Percentiles rank a stretch among this genome's conserved stretches.
These are phyloP conservation scores for Onthophagus sagittarius DNA, from an alignment of 2,888 invertebrate species.

Conservation along the genomic window DNA sequence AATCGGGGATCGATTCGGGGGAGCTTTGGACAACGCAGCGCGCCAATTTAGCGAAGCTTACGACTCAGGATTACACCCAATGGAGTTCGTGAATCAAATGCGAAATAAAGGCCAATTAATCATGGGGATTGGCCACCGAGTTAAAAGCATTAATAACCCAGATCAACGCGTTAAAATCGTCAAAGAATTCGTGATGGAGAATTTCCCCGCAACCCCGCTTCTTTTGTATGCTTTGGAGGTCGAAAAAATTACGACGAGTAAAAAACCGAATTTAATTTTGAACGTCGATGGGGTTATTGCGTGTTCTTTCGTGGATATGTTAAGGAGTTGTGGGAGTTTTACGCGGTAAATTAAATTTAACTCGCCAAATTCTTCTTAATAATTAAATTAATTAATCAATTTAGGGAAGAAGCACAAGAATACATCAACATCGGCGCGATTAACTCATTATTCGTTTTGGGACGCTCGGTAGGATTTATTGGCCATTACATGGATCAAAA, in stretches of 20 bases:
- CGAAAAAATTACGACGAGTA: conserved; percentile 97
- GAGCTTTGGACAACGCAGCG: conserved; percentile 97
- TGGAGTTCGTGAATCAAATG: conserved; percentile 98
- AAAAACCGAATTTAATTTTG: conserved; percentile 99
- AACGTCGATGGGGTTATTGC: conserved; percentile 99
- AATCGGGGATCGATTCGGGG: conserved; percentile 98
- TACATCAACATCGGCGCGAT: conserved; percentile 97
- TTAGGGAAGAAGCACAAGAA: conserved; percentile 92
- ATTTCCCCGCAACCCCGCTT: conserved; percentile 93
- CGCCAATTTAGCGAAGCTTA: conserved; percentile 95
- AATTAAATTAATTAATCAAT: conserved; percentile 25
- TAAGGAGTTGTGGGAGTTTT: conserved; percentile 90
- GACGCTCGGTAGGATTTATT: conserved; percentile 97
- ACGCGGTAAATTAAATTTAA: too few relatives aligned
- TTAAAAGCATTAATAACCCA: conserved; percentile 94
- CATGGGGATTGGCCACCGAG: conserved; percentile 97
- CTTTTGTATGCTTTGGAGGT: conserved; percentile 95
- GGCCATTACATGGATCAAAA: conserved; percentile 99
- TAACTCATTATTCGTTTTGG: conserved; percentile 96
- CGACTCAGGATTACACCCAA: conserved; percentile 89
- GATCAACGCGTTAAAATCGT: conserved; percentile 97
- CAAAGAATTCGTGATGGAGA: conserved; percentile 90
- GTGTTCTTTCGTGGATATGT: conserved; percentile 94
- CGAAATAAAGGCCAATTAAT: conserved; percentile 95
- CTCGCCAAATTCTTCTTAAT: too few relatives aligned